Conservation (phyloP, 2,797 vertebrate genomes). For the Lycodopsis pacificus region DNA sequence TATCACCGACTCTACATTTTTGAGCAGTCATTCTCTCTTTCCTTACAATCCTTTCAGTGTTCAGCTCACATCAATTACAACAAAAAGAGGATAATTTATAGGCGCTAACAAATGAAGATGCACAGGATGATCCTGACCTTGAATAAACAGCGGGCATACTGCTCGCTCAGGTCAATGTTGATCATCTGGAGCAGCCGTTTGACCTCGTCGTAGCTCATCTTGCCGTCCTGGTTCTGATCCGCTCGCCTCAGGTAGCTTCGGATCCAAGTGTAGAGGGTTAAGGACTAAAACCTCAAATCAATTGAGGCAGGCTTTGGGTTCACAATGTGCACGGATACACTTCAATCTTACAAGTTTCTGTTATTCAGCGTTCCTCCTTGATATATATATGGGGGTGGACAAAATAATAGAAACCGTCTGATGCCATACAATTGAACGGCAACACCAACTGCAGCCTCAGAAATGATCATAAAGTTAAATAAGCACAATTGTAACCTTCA, state of each 20-base stretch:
- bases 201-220: slow-evolving; percentile 96
- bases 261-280: slow-evolving; percentile 90
- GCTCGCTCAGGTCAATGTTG: slow-evolving; percentile 94
- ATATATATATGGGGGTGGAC: not conserved
- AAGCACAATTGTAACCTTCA: not conserved
- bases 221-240: slow-evolving; percentile 93
- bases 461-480: not conserved
- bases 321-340: not conserved
- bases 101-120: not conserved
- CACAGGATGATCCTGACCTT: slow-evolving; percentile 83
- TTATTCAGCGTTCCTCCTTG: not conserved
- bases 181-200: slow-evolving; percentile 94
- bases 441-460: not conserved
- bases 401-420: not conserved
- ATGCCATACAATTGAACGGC: not conserved
- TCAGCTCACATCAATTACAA: slow-evolving; percentile 1
- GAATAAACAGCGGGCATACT: slow-evolving; percentile 90
- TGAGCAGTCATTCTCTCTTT: not conserved
- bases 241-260: slow-evolving; percentile 90
- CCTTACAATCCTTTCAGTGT: not conserved
- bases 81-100: not conserved
- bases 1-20: not conserved
- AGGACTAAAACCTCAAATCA: slow-evolving; percentile 70
- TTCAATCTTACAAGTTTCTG: not conserved
- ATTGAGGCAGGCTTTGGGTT: not conserved